Percentiles rank a stretch among this genome's conserved stretches.
Conservation (phyloP, 2,888 invertebrate genomes). For the Tetrapedia diversipes region DNA sequence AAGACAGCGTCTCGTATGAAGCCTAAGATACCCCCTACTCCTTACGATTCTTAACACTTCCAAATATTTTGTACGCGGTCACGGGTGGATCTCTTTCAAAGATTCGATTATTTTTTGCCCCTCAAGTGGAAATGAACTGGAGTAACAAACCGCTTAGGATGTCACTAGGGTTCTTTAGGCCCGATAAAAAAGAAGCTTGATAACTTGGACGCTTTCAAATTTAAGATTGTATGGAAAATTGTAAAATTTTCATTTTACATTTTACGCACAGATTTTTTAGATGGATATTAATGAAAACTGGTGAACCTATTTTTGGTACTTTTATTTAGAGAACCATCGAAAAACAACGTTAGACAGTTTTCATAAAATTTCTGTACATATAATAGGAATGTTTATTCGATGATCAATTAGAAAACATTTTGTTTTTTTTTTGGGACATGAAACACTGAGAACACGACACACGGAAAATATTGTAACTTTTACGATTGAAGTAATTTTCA, state of each 20-base stretch:
- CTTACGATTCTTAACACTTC: conserved; percentile 19
- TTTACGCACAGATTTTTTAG: background rate
- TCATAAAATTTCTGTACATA: background rate
- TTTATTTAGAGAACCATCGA: background rate
- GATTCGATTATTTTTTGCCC: background rate
- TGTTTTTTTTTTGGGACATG: background rate
- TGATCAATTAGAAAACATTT: background rate
- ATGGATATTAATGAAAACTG: background rate
- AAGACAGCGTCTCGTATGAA: conserved; percentile 72
- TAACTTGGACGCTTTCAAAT: too few species aligned
- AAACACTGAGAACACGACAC: background rate
- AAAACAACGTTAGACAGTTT: background rate
- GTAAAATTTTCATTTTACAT: too few species aligned
- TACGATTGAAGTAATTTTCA: background rate
- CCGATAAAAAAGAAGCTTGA: too few species aligned
- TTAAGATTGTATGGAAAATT: too few species aligned
- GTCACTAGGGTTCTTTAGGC: too few species aligned
- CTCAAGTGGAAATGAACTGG: background rate
- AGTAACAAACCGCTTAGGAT: background rate
- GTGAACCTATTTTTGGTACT: too few species aligned
- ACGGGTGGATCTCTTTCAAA: background rate
- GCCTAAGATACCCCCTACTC: conserved; percentile 71
- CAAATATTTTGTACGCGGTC: conserved; percentile 42
- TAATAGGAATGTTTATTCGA: too few species aligned
- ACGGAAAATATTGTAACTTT: too few species aligned